These are phyloP conservation scores for Ceyx margarethae DNA, from an alignment of 2,113 vertebrate genomes.

Conservation along the genomic window DNA sequence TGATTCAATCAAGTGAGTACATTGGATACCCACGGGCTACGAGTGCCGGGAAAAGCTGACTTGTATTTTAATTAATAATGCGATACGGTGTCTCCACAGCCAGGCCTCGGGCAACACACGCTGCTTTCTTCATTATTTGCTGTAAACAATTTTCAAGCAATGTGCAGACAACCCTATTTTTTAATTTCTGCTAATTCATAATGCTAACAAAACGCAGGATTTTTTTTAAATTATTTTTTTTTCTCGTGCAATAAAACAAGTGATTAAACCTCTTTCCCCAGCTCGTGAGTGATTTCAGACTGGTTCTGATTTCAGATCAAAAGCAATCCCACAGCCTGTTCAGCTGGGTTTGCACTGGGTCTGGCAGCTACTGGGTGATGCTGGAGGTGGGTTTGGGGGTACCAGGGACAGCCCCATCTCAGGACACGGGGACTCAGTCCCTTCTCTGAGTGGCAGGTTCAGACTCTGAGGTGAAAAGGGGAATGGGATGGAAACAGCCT, in stretches of 20 bases:
- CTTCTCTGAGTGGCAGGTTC: fast-evolving
- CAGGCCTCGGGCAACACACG: conserved; percentile 83
- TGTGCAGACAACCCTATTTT: conserved; percentile 75
- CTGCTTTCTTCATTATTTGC: conserved; percentile 84
- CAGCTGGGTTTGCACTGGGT: fast-evolving
- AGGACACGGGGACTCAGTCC: fast-evolving
- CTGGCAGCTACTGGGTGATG: neutral
- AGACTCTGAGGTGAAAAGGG: neutral
- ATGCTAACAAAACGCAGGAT: conserved; percentile 38
- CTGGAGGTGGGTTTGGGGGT: neutral
- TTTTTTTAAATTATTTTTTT: neutral
- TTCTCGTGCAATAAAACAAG: neutral
- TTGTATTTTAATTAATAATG: conserved; percentile 99
- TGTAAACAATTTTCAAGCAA: conserved; percentile 90
- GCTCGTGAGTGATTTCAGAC: neutral
- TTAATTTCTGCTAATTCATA: conserved; percentile 76
- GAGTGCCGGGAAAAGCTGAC: conserved; percentile 79
- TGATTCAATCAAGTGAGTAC: conserved; percentile 98
- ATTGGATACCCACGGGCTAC: conserved; percentile 95
- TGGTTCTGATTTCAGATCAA: neutral
- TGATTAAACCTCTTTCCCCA: conserved; percentile 27
- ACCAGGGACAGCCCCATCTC: fast-evolving
- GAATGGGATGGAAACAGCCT: fast-evolving
- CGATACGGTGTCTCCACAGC: conserved; percentile 86
- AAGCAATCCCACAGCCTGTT: neutral